Conservation (phyloP, 1,140 invertebrate species). For the Bombus fervidus region DNA sequence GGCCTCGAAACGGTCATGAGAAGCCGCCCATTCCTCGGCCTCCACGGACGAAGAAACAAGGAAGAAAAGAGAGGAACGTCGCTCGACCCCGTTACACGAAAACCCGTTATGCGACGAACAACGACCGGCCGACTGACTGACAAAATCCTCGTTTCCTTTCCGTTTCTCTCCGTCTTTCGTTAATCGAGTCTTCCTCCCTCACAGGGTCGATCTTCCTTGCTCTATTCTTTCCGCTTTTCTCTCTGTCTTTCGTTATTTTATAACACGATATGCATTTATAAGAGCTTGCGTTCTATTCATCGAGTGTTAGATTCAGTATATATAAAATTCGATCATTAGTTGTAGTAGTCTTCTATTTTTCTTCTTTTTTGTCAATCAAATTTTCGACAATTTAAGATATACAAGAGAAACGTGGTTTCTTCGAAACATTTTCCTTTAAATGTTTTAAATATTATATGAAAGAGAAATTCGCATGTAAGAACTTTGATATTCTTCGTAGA, state of each 20-base stretch:
- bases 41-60: slow-evolving; percentile 53
- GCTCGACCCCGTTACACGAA: slow-evolving; percentile 77
- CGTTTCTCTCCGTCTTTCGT: background rate
- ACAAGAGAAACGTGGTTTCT: too few relatives aligned
- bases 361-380: too few relatives aligned
- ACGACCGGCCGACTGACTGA: slow-evolving; percentile 42
- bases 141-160: slow-evolving; percentile 31
- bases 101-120: slow-evolving; percentile 75
- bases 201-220: accelerated
- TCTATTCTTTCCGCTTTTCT: background rate
- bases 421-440: too few relatives aligned
- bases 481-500: too few relatives aligned
- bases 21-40: slow-evolving; percentile 56
- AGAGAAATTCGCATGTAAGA: too few relatives aligned
- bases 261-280: too few relatives aligned
- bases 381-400: too few relatives aligned
- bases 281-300: too few relatives aligned
- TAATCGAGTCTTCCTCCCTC: background rate
- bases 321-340: background rate
- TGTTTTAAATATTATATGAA: too few relatives aligned
- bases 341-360: too few relatives aligned
- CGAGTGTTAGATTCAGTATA: background rate
- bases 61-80: slow-evolving; percentile 61
- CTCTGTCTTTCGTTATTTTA: background rate
- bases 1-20: slow-evolving; percentile 75